Evolutionary conservation across 2,888 invertebrate genomes (phyloP), one percentile per base, ranked within the genome.

Genomic region (Oscheius myriophilus): DNA sequence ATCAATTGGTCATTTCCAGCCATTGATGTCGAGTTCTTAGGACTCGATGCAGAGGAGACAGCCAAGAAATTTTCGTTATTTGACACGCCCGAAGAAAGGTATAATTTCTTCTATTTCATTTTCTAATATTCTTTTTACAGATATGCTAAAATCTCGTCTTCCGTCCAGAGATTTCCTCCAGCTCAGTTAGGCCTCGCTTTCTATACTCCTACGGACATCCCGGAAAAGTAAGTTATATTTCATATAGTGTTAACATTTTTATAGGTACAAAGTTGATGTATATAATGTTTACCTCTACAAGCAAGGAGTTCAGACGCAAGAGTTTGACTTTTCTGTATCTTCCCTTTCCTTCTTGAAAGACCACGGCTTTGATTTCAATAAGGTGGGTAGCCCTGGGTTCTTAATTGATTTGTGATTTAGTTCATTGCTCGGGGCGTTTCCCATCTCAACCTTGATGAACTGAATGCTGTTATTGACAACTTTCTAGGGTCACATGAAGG

Each of bases 311-410:
- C 55, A 68, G n/a, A 53, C 41, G 33, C 65, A 64, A 49, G 61
- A 54, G 14, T 70, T 68, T 53, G 54, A 61, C 25, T 71, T 67
- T 39, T 69, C 68, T 16, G 59, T 68, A 9, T 64, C 71, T 23
- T 64, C 73, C n/a, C 39, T 76, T 41, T 58, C 52, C 14, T 72
- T 77, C 45, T 59, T 77, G 21, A 69, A 71, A 18, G 55, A 52
- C 11, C 71, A 75, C 51, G 66, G 68, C 7, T 77, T 75, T 45
- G 75, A 77, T 55, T 77, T 77, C 69, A 77, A 75, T 49, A 75
- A 72, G 65, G 71, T 73, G 6, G 18, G 46, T 16, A 1, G 3
- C 25, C 33, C 42, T 49, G 7, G 7, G 3, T 21, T 18, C 3
- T 6, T 6, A 18, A 18, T 49, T 45, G 33, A 12, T 7, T 39